Conservation (phyloP, 2,888 invertebrate species). For the Tiliacea citrago region DNA sequence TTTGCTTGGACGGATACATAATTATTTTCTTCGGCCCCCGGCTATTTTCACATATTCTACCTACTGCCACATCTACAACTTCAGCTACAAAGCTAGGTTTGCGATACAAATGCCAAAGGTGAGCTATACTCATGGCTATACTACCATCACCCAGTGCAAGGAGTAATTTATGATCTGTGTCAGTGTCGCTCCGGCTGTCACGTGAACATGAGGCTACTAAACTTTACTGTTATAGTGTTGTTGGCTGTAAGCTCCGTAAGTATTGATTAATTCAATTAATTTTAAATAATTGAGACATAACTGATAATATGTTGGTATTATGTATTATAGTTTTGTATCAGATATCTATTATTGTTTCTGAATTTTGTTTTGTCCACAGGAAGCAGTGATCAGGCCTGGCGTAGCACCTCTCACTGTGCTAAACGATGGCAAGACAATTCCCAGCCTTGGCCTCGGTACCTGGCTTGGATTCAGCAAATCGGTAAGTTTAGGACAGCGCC, state of each 20-base stretch:
- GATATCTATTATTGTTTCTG: too few relatives aligned
- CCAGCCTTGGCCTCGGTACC: slow-evolving; percentile 92
- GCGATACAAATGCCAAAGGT: slow-evolving; percentile 23
- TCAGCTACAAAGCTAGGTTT: not conserved
- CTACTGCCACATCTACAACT: slow-evolving; percentile 29
- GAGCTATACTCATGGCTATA: too few relatives aligned
- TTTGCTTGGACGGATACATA: too few relatives aligned
- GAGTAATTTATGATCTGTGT: not conserved
- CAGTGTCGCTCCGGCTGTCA: slow-evolving; percentile 11
- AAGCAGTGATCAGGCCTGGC: slow-evolving; percentile 53
- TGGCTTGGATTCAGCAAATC: slow-evolving; percentile 83
- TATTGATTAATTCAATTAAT: too few relatives aligned
- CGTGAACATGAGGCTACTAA: slow-evolving; percentile 28
- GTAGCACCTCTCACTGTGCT: slow-evolving; percentile 85
- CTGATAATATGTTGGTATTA: too few relatives aligned
- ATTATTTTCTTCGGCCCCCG: too few relatives aligned
- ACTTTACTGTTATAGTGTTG: not conserved
- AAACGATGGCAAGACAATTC: slow-evolving; percentile 91
- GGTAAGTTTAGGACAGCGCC: slow-evolving; percentile 77
- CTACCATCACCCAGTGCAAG: too few relatives aligned
- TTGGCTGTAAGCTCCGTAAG: slow-evolving; percentile 28
- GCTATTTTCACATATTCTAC: not conserved
- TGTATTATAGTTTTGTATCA: too few relatives aligned
- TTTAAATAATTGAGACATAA: too few relatives aligned
- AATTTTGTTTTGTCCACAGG: slow-evolving; percentile 22